phyloP scores from a whole-genome alignment of 2,888 invertebrate genomes.

The Trissolcus brochymenae region DNA sequence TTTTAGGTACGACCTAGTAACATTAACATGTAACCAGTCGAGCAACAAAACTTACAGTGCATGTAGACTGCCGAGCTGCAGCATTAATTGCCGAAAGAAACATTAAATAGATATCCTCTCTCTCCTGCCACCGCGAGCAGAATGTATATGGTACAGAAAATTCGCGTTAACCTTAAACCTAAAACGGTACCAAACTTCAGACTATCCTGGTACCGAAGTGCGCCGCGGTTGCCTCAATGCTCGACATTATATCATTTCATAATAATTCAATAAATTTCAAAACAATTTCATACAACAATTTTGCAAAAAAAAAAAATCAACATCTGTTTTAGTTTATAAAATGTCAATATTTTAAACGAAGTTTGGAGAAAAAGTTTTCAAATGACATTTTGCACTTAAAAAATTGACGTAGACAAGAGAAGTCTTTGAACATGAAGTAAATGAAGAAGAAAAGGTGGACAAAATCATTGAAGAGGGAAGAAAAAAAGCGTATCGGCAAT shows the following conservation, averaged over 20 bases:
- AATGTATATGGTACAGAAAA: constrained; percentile 22
- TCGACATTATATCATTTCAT: constrained; percentile 18
- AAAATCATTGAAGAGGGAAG: neutral
- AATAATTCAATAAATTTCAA: too few species aligned
- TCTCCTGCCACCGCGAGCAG: neutral
- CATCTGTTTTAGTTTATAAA: too few species aligned
- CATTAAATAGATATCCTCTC: constrained; percentile 37
- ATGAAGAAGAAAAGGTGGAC: too few species aligned
- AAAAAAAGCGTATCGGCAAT: constrained; percentile 55
- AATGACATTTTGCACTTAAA: too few species aligned
- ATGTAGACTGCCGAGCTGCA: constrained; percentile 28
- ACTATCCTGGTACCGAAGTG: constrained; percentile 1
- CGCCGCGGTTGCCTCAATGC: too few species aligned
- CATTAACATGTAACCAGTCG: constrained; percentile 18
- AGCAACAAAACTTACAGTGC: constrained; percentile 24
- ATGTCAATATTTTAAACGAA: too few species aligned
- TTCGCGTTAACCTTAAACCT: constrained; percentile 41
- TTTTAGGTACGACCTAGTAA: constrained; percentile 4
- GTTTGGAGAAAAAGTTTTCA: too few species aligned
- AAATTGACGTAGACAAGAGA: too few species aligned
- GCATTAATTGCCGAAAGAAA: constrained; percentile 48
- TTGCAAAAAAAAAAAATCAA: constrained; percentile 5
- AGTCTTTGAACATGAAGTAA: too few species aligned
- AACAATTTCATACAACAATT: too few species aligned
- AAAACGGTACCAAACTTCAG: constrained; percentile 31